A percentile compares a stretch with the other conserved stretches of the same genome.
Conservation (phyloP, 2,113 vertebrate genomes). For the Phyllostomus hastatus region DNA sequence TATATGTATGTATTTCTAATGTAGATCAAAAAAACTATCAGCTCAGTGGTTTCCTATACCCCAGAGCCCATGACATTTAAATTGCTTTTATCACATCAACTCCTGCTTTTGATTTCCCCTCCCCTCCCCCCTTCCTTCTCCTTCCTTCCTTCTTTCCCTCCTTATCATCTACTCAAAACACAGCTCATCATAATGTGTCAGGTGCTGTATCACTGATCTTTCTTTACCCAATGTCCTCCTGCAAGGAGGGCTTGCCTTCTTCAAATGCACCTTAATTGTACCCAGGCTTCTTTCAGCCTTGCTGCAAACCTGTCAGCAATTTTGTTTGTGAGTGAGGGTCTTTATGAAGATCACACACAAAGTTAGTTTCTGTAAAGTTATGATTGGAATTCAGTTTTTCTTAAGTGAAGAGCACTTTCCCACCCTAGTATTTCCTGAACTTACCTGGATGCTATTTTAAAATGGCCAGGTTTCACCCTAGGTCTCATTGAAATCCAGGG, state of each 20-base stretch:
- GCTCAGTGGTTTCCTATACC: background rate
- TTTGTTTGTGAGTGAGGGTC: background rate
- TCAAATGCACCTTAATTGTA: background rate
- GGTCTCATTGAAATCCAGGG: background rate
- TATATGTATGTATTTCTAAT: background rate
- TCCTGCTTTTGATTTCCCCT: background rate
- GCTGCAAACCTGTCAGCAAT: background rate
- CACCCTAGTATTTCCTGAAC: background rate
- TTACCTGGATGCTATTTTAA: slow-evolving; percentile 21
- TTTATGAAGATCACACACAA: background rate
- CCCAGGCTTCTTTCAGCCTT: background rate
- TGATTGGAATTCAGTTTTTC: background rate
- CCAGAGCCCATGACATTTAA: background rate
- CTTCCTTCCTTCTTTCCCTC: background rate
- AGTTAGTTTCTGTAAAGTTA: background rate
- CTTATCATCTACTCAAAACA: no score
- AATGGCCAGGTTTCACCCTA: background rate
- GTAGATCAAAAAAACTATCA: background rate
- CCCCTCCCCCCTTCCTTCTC: background rate
- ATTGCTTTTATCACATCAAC: slow-evolving; percentile 13
- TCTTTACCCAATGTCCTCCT: background rate
- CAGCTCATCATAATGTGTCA: background rate
- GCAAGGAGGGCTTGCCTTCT: background rate
- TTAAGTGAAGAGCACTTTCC: background rate
- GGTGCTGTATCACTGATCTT: background rate